These are phyloP conservation scores for Phthorimaea operculella DNA, from an alignment of 1,140 invertebrate genomes.

Conservation along the genomic window DNA sequence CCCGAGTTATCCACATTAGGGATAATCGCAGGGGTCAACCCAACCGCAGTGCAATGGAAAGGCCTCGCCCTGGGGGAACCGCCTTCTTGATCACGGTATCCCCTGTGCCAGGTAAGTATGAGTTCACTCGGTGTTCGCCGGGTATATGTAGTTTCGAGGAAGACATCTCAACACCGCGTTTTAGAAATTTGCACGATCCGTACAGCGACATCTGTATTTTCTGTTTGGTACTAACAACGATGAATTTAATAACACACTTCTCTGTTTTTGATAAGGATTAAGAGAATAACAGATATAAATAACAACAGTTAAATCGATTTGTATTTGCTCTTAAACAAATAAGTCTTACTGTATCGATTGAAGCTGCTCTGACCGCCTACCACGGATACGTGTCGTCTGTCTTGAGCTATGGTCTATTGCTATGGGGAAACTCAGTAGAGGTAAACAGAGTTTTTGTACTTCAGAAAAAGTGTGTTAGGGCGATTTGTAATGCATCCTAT, in stretches of 20 bases:
- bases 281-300: no score
- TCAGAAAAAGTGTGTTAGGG: no score
- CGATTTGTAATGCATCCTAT: no score
- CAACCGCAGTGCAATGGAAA: constrained; percentile 7
- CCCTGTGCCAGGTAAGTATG: constrained; percentile 8
- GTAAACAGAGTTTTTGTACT: no score
- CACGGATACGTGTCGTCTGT: no score
- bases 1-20: constrained; percentile 8
- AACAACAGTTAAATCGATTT: no score
- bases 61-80: constrained; percentile 7
- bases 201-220: not conserved
- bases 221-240: not conserved
- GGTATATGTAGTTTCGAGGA: not conserved
- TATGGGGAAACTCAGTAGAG: no score
- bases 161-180: constrained; percentile 2
- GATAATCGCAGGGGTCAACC: constrained; percentile 8
- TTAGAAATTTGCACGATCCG: not conserved
- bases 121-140: not conserved
- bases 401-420: no score
- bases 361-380: no score
- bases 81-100: constrained; percentile 8
- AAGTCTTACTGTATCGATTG: no score
- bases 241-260: not conserved
- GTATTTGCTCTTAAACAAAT: no score
- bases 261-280: no score